These are phyloP conservation scores for Listronotus bonariensis DNA, from an alignment of 1,140 invertebrate genomes.

Conservation along the genomic window DNA sequence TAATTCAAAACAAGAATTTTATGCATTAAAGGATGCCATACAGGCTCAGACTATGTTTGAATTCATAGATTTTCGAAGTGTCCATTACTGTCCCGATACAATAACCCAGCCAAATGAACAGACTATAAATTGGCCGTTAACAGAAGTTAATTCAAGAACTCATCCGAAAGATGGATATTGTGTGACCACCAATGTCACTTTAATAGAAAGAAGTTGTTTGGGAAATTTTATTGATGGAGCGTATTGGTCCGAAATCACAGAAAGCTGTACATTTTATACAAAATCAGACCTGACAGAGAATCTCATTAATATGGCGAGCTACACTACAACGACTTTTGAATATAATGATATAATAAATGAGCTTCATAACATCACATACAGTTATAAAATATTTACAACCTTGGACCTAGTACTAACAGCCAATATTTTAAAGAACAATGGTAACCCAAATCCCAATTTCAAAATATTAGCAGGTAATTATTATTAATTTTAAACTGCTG, in stretches of 20 bases:
- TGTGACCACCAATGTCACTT: conserved; percentile 12
- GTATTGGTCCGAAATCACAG: conserved; percentile 21
- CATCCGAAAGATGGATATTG: conserved; percentile 29
- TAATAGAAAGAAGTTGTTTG: conserved; percentile 26
- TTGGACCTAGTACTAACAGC: conserved; percentile 18
- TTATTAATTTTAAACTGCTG: no score
- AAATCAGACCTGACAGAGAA: conserved; percentile 1
- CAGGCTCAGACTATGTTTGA: conserved; percentile 20
- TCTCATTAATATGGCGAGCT: background rate
- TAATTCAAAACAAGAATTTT: conserved; percentile 16
- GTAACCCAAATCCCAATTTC: conserved; percentile 6
- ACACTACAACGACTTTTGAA: background rate
- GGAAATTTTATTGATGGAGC: conserved; percentile 36
- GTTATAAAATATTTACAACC: conserved; percentile 13
- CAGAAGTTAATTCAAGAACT: background rate
- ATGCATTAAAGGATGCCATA: conserved; percentile 10
- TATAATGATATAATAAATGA: background rate
- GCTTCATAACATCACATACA: conserved; percentile 1
- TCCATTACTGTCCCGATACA: conserved; percentile 18
- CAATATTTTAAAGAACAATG: conserved; percentile 18
- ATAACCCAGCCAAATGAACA: background rate
- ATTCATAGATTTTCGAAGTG: conserved; percentile 28
- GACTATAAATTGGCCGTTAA: conserved; percentile 11
- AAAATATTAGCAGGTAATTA: conserved; percentile 12
- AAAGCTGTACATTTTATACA: conserved; percentile 19